Percentiles rank a stretch among this genome's conserved stretches.
These are phyloP conservation scores for Perodicticus potto DNA, from an alignment of 2,797 vertebrate genomes.

Conservation along the genomic window DNA sequence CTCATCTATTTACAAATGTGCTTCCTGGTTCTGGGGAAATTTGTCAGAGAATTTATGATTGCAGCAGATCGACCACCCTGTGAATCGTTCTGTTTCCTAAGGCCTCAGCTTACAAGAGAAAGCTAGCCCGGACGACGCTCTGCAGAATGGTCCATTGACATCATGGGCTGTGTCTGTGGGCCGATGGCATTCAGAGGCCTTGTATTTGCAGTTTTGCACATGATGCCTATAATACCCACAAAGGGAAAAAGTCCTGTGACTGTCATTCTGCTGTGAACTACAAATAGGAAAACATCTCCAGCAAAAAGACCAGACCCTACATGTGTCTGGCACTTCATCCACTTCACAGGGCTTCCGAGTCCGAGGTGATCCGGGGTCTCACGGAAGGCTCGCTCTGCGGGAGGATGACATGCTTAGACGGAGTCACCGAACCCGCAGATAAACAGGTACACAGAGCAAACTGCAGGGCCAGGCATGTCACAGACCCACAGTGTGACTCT, in stretches of 20 bases:
- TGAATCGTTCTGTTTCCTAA: neutral
- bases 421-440: neutral
- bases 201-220: fast-evolving
- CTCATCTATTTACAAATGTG: neutral
- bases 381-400: neutral
- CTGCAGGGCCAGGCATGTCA: fast-evolving
- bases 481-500: fast-evolving
- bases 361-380: no score
- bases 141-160: neutral
- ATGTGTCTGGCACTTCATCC: neutral
- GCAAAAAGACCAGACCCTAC: neutral
- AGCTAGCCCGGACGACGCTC: neutral
- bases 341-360: neutral
- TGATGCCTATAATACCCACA: fast-evolving
- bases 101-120: neutral
- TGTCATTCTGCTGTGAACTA: neutral
- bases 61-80: neutral
- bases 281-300: neutral
- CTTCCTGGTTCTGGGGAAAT: neutral
- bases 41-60: neutral
- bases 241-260: neutral
- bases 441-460: fast-evolving
- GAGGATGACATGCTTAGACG: fast-evolving
- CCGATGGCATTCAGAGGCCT: neutral
- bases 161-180: neutral